These are phyloP conservation scores for Capitulum mitella DNA, from an alignment of 2,888 invertebrate genomes.

Conservation along the genomic window DNA sequence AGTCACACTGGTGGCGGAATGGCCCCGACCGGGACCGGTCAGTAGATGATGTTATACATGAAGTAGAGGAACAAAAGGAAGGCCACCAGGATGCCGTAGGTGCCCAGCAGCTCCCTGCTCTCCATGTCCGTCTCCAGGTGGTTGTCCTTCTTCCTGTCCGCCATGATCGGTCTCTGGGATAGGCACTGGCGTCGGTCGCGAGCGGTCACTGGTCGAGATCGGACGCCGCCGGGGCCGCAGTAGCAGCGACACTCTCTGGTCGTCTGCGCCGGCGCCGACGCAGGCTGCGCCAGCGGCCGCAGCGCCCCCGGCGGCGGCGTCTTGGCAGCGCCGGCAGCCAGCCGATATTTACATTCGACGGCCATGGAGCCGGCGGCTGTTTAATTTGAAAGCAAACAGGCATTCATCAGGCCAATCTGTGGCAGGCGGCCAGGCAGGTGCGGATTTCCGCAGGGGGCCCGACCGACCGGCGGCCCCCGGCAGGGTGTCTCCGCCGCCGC, in stretches of 20 bases:
- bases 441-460: neutral
- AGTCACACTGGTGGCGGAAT: neutral
- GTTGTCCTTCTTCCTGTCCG: neutral
- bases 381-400: conserved; percentile 6
- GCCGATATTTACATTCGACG: neutral
- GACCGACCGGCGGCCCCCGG: neutral
- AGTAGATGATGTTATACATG: conserved; percentile 29
- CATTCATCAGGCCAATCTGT: neutral
- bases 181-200: neutral
- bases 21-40: neutral
- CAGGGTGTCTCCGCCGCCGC: neutral
- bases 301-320: neutral
- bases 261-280: neutral
- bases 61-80: conserved; percentile 31
- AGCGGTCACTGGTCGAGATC: neutral
- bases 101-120: conserved; percentile 28
- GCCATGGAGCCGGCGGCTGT: neutral
- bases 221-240: neutral
- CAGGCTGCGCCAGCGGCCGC: neutral
- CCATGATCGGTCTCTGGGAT: neutral
- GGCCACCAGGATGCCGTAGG: conserved; percentile 31
- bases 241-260: too few relatives aligned
- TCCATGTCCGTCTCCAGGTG: conserved; percentile 8
- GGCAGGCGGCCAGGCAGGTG: neutral
- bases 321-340: neutral